A percentile compares a stretch with the other conserved stretches of the same genome.
These are phyloP conservation scores for Orchesella cincta DNA, from an alignment of 1,140 invertebrate genomes.

Conservation along the genomic window DNA sequence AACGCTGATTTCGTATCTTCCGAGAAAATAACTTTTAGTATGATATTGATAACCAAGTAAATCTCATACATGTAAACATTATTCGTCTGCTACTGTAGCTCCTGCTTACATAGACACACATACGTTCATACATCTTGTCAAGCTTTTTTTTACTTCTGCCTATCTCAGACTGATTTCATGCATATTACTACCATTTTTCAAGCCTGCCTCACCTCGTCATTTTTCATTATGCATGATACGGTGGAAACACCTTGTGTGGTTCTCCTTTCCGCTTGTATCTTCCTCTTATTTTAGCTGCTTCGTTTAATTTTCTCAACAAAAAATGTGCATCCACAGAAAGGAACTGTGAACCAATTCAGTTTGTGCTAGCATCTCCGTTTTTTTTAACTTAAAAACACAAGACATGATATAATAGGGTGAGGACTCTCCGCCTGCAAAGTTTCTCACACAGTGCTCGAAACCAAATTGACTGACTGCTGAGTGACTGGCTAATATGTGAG, in stretches of 20 bases:
- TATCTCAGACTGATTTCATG: too few relatives aligned
- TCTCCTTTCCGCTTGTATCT: not conserved
- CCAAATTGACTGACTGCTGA: constrained; percentile 17
- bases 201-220: constrained; percentile 7
- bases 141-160: too few relatives aligned
- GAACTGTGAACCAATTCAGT: not conserved
- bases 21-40: too few relatives aligned
- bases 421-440: not conserved
- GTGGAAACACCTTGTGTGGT: constrained; percentile 2
- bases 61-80: too few relatives aligned
- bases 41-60: too few relatives aligned
- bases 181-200: too few relatives aligned
- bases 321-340: not conserved
- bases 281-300: not conserved
- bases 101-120: too few relatives aligned
- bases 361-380: not conserved
- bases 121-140: too few relatives aligned
- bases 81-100: too few relatives aligned
- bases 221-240: not conserved
- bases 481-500: not conserved
- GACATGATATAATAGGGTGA: not conserved
- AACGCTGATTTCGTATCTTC: too few relatives aligned
- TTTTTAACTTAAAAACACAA: not conserved
- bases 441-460: not conserved
- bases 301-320: not conserved